These are phyloP conservation scores for Trissonchulus latispiculum DNA, from an alignment of 2,888 invertebrate species.

Conservation along the genomic window DNA sequence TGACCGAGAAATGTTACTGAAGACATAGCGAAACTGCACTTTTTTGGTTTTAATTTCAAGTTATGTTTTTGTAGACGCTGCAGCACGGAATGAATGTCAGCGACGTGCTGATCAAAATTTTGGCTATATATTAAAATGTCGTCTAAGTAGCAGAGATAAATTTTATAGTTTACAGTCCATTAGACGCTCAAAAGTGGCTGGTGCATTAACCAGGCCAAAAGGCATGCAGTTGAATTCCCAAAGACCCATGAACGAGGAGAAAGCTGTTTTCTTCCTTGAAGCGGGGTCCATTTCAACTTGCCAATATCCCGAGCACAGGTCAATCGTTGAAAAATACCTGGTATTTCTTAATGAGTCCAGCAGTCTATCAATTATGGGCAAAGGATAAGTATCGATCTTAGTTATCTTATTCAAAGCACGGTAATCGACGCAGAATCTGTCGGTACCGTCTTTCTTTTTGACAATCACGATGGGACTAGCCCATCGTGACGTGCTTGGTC, in stretches of 20 bases:
- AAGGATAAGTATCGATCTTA: conserved; percentile 14
- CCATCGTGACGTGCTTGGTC: not conserved
- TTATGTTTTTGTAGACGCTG: not conserved
- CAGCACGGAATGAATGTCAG: not conserved
- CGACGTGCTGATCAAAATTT: not conserved
- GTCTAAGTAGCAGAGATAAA: conserved; percentile 13
- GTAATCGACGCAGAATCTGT: conserved; percentile 11
- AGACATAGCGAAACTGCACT: not conserved
- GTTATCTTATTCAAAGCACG: conserved; percentile 9
- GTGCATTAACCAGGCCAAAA: conserved; percentile 24
- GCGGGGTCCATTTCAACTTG: conserved; percentile 20
- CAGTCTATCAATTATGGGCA: conserved; percentile 6
- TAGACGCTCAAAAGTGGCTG: conserved; percentile 27
- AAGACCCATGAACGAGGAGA: conserved; percentile 24
- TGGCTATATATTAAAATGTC: conserved; percentile 10
- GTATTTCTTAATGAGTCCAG: not conserved
- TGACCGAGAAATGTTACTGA: not conserved
- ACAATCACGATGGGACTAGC: conserved; percentile 17
- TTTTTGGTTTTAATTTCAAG: conserved; percentile 6
- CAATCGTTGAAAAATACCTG: conserved; percentile 15
- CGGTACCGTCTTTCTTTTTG: not conserved
- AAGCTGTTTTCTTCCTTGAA: conserved; percentile 26
- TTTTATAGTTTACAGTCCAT: conserved; percentile 1
- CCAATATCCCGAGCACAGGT: conserved; percentile 20
- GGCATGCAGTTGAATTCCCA: conserved; percentile 24